A percentile compares a stretch with the other conserved stretches of the same genome.
Conservation (phyloP, 1,140 invertebrate genomes). For the Macrosteles quadrilineatus region DNA sequence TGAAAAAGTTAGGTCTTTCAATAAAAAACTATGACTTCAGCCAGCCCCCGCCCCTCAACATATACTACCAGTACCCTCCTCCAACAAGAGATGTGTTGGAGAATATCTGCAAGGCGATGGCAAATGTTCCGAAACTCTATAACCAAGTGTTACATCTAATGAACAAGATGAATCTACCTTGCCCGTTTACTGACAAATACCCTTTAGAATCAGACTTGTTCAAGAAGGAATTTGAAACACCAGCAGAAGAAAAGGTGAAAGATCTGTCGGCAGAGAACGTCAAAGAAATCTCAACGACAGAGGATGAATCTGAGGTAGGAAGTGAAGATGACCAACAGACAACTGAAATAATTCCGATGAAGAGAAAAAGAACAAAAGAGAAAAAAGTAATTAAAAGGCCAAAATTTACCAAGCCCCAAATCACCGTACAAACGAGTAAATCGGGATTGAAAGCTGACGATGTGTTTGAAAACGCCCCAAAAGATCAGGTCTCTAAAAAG, state of each 20-base stretch:
- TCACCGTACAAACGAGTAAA: slow-evolving; percentile 51
- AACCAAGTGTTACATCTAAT: slow-evolving; percentile 86
- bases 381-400: slow-evolving; percentile 63
- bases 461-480: slow-evolving; percentile 59
- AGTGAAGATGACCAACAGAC: slow-evolving; percentile 61
- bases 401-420: slow-evolving; percentile 59
- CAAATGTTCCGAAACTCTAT: slow-evolving; percentile 79
- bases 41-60: slow-evolving; percentile 70
- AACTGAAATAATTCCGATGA: slow-evolving; percentile 54
- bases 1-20: slow-evolving; percentile 68
- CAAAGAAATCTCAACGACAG: slow-evolving; percentile 43
- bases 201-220: slow-evolving; percentile 42
- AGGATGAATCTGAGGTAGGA: slow-evolving; percentile 80
- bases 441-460: slow-evolving; percentile 58
- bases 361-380: slow-evolving; percentile 57
- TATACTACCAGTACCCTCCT: slow-evolving; percentile 74
- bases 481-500: slow-evolving; percentile 54
- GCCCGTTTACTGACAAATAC: slow-evolving; percentile 71
- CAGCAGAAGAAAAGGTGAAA: not conserved
- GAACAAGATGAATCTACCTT: slow-evolving; percentile 92
- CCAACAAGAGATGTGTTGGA: slow-evolving; percentile 70
- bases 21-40: slow-evolving; percentile 64
- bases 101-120: slow-evolving; percentile 76
- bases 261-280: slow-evolving; percentile 38
- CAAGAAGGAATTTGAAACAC: not conserved